Conservation (phyloP, 2,113 vertebrate species). For the Fulmarus glacialis region DNA sequence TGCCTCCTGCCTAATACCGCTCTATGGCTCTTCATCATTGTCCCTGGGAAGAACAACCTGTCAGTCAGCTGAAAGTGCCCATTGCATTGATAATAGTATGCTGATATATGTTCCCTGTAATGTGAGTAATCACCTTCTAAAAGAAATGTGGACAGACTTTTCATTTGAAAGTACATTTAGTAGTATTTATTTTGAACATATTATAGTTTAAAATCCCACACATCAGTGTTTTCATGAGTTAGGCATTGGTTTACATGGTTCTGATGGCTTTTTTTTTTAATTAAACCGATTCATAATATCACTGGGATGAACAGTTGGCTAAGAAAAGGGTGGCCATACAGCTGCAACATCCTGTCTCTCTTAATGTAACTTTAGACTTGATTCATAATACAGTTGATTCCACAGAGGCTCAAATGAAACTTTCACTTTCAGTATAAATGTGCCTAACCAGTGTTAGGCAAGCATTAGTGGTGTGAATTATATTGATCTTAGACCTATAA, state of each 20-base stretch:
- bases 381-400: background rate
- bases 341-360: background rate
- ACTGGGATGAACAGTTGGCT: background rate
- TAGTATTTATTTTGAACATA: background rate
- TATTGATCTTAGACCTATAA: slow-evolving; percentile 14
- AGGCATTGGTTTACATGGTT: background rate
- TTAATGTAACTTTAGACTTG: background rate
- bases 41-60: background rate
- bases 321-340: background rate
- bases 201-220: background rate
- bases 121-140: background rate
- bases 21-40: background rate
- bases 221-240: background rate
- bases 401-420: background rate
- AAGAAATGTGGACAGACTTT: background rate
- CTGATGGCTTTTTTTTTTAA: background rate
- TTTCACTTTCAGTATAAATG: background rate
- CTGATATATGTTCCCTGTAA: slow-evolving; percentile 10
- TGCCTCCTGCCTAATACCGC: background rate
- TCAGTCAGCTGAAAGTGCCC: background rate
- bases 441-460: background rate
- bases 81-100: background rate
- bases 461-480: background rate
- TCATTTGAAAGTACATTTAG: background rate
- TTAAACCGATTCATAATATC: background rate